phyloP scores from a whole-genome alignment of 2,797 vertebrate genomes.

The Poecilia wingei region DNA sequence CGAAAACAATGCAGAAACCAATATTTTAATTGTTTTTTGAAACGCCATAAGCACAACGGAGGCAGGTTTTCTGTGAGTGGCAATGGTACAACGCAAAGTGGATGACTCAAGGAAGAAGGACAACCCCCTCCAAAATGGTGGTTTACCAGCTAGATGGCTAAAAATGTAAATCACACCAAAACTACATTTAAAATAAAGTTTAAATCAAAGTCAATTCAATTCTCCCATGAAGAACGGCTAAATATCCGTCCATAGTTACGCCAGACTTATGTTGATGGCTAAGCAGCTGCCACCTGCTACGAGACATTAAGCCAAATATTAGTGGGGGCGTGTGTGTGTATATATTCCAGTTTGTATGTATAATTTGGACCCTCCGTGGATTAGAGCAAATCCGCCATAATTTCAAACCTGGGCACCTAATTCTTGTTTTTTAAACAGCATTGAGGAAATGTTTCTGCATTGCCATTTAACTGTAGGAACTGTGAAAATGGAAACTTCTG shows the following conservation, averaged over 20 bases:
- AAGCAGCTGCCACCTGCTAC: conserved; percentile 5
- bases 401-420: conserved; percentile 25
- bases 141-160: background rate
- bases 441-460: background rate
- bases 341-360: conserved; percentile 28
- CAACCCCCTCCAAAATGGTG: background rate
- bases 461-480: background rate
- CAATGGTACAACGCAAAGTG: background rate
- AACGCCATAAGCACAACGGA: background rate
- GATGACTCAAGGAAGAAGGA: background rate
- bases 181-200: background rate
- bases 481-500: background rate
- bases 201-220: background rate
- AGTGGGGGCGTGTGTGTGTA: conserved; percentile 5
- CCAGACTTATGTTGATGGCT: background rate
- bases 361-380: conserved; percentile 21
- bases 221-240: background rate
- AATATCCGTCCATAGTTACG: background rate
- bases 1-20: background rate
- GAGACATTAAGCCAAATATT: conserved; percentile 12
- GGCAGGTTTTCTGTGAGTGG: background rate
- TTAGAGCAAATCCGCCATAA: conserved; percentile 2
- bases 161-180: background rate
- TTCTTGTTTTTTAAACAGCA: conserved; percentile 5
- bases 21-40: background rate